Base-by-base conservation (phyloP, 2,888 invertebrate species). In the Leucophenga maculata region DNA sequence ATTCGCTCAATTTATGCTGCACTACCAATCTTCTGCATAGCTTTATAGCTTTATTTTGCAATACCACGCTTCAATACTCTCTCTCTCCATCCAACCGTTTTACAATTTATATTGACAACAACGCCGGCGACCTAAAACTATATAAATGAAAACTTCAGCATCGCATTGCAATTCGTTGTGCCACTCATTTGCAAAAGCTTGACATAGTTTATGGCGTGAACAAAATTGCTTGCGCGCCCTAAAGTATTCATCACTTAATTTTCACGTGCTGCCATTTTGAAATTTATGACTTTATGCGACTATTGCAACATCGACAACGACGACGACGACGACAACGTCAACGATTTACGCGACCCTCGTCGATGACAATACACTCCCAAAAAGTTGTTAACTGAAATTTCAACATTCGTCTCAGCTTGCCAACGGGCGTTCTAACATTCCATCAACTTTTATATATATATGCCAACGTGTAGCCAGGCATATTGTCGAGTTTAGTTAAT, bases 191-290 rank as follows among this genome's bases (percentile, higher is more conserved):
- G 14, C 55, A 55, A 20, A 22, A 22, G 16, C 16, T 16, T 69
- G 72, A 72, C 76, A 74, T 65, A 76, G 77, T 80, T 80, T 77
- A 72, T 78, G 39, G 39, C 39, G 11, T 39, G 39, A 39, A 39
- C 8, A 8, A 39, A 39, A 39, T 39, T 39, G 39, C 39, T 3
- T 8, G 72, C 72, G 74, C 52, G 52, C 77, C 77, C 75, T 76
- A 75, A 78, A 73, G 77, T 78, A 82, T 81, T 78, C 83, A 80
- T 83, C 81, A 82, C 78, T 81, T 81, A 80, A 83, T 83, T 83
- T 81, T 77, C 78, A 81, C 79, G 83, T 80, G 79, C 77, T 79
- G 80, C 77, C 79, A 78, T 79, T 80, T 78, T 74, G 74, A 78
- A 83, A 82, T 83, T 82, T 83, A 83, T 83, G 82, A 82, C 83